Conservation (phyloP, 2,797 vertebrate genomes). For the Prunella strophiata region DNA sequence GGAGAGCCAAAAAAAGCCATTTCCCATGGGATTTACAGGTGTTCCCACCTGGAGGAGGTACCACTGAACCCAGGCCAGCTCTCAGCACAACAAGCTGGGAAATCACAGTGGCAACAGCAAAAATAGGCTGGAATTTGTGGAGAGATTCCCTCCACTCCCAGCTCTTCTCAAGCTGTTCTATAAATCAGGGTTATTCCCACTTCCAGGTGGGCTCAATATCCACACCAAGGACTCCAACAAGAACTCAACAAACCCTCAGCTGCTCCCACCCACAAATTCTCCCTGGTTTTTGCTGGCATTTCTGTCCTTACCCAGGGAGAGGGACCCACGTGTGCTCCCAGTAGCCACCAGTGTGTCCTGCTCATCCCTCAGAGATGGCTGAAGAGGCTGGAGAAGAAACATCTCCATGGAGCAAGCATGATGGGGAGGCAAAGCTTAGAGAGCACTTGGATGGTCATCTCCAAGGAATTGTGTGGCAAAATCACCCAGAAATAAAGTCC, state of each 20-base stretch:
- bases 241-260: neutral
- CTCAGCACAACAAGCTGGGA: neutral
- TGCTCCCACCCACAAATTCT: neutral
- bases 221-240: neutral
- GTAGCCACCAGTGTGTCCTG: rapidly evolving
- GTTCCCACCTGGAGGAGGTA: neutral
- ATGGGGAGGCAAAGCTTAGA: neutral
- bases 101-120: neutral
- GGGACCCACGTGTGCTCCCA: rapidly evolving
- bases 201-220: neutral
- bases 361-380: neutral
- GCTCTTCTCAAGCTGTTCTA: neutral
- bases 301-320: neutral
- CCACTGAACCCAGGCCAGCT: neutral
- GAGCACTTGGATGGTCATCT: neutral
- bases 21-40: neutral
- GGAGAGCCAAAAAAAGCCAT: neutral
- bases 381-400: neutral
- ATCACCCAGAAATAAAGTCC: neutral
- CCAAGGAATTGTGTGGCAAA: neutral
- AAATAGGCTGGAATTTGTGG: neutral
- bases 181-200: neutral
- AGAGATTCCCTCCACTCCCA: neutral
- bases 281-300: neutral
- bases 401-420: rapidly evolving